Conservation (phyloP, 1,140 invertebrate species). For the Drosophila setifemur region DNA sequence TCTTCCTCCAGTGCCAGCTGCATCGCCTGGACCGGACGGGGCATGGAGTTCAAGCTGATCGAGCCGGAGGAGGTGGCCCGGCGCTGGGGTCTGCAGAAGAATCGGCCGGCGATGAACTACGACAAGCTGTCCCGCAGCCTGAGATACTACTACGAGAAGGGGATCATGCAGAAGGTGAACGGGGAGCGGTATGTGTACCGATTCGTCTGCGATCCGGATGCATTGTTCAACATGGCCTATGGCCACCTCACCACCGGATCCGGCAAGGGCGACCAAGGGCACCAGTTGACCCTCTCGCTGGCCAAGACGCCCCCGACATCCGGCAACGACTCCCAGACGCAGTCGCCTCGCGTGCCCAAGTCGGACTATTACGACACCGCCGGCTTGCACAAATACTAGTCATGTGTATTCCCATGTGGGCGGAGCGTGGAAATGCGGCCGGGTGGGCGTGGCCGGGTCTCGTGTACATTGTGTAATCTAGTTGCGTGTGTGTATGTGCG, state of each 20-base stretch:
- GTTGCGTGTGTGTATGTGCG: conserved; percentile 45
- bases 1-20: conserved; percentile 88
- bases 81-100: conserved; percentile 92
- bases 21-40: conserved; percentile 97
- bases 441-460: conserved; percentile 48
- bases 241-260: conserved; percentile 57
- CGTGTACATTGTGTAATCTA: conserved; percentile 78
- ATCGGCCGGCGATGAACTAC: conserved; percentile 98
- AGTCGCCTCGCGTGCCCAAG: conserved; percentile 59
- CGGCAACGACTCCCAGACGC: conserved; percentile 39
- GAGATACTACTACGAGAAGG: conserved; percentile 98
- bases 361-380: conserved; percentile 62
- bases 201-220: conserved; percentile 97
- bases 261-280: conserved; percentile 59
- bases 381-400: conserved; percentile 67
- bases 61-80: conserved; percentile 96
- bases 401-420: conserved; percentile 10
- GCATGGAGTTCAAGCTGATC: conserved; percentile 96
- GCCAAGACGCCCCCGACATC: conserved; percentile 46
- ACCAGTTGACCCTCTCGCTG: conserved; percentile 60
- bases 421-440: conserved; percentile 38
- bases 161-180: conserved; percentile 99
- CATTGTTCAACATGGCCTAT: conserved; percentile 93
- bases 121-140: conserved; percentile 96
- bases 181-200: conserved; percentile 98